Evolutionary conservation across 2,888 invertebrate species (phyloP).

Genomic region (Dasysyrphus albostriatus): DNA sequence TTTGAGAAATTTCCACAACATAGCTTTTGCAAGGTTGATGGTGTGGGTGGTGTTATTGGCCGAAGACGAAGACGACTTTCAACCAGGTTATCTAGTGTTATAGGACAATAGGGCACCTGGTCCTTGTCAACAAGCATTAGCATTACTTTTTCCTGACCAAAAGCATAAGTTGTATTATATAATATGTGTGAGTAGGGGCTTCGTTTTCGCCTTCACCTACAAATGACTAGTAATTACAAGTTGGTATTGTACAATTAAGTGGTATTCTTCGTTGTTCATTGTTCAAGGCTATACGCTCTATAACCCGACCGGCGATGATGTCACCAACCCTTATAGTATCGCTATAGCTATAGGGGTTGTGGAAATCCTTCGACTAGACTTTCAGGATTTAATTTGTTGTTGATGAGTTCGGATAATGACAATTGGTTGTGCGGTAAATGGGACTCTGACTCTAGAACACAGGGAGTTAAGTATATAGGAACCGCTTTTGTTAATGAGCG

Average conservation of each 20-base stretch:
- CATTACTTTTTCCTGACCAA: slow-evolving; percentile 18
- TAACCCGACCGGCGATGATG: slow-evolving; percentile 5
- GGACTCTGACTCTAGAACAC: not conserved
- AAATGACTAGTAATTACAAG: slow-evolving; percentile 67
- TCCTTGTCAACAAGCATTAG: slow-evolving; percentile 24
- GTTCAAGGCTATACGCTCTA: slow-evolving; percentile 37
- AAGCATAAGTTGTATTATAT: not conserved
- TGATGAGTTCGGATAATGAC: slow-evolving; percentile 71
- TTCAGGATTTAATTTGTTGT: slow-evolving; percentile 65
- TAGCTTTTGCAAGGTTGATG: not conserved
- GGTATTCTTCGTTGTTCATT: slow-evolving; percentile 51
- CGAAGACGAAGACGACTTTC: slow-evolving; percentile 1
- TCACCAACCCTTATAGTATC: slow-evolving; percentile 24
- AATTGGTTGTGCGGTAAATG: slow-evolving; percentile 54
- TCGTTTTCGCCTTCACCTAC: slow-evolving; percentile 8
- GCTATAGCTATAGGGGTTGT: not conserved
- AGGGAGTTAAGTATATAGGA: slow-evolving; percentile 21
- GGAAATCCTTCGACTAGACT: slow-evolving; percentile 41
- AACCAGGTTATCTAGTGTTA: slow-evolving; percentile 35
- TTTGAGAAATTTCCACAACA: slow-evolving; percentile 26
- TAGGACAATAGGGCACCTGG: slow-evolving; percentile 43
- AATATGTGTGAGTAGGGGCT: not conserved
- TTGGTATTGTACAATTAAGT: slow-evolving; percentile 59
- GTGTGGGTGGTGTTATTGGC: not conserved
- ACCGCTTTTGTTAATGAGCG: slow-evolving; percentile 48